A percentile compares a stretch with the other conserved stretches of the same genome.
phyloP scores from a whole-genome alignment of 2,113 vertebrate genomes.

The Rynchops niger region DNA sequence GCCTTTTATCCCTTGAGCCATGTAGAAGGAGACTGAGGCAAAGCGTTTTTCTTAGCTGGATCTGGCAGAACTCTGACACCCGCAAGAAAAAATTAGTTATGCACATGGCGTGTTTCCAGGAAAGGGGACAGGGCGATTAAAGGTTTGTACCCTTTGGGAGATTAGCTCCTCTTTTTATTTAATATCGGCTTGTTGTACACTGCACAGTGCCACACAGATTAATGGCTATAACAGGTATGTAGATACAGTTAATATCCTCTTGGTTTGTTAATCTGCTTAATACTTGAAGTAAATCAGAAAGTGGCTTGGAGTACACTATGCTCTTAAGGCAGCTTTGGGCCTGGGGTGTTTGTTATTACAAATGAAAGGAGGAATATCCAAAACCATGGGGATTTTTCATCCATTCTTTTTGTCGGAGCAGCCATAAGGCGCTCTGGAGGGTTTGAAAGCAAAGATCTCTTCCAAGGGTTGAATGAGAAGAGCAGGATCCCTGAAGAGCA shows the following conservation, averaged over 20 bases:
- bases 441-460: neutral
- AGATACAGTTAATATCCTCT: neutral
- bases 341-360: rapidly evolving
- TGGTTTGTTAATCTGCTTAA: neutral
- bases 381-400: neutral
- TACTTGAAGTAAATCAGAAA: neutral
- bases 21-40: neutral
- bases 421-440: neutral
- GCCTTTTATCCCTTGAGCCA: neutral
- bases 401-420: neutral
- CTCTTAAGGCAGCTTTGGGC: neutral
- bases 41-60: neutral
- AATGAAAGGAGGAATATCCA: neutral
- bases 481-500: neutral
- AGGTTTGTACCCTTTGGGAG: neutral
- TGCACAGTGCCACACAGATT: neutral
- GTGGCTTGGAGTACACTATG: neutral
- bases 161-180: neutral
- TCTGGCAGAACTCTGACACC: neutral
- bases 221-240: neutral
- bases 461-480: neutral
- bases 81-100: neutral
- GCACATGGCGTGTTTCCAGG: neutral
- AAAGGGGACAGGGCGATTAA: neutral
- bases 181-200: neutral